These are phyloP conservation scores for Musca domestica DNA, from an alignment of 1,140 invertebrate genomes.

Conservation along the genomic window DNA sequence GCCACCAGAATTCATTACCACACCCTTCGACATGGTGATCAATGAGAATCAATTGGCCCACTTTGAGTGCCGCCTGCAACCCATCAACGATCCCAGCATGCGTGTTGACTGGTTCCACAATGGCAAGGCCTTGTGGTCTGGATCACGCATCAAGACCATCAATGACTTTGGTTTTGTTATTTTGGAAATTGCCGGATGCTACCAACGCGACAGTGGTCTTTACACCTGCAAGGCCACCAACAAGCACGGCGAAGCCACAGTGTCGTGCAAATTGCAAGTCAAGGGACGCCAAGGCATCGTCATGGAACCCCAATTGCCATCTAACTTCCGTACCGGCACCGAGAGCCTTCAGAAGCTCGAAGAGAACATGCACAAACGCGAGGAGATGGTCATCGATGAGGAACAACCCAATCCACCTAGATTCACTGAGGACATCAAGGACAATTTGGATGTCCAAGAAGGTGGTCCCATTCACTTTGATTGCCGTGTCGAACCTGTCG, in stretches of 20 bases:
- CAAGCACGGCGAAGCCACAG: constrained; percentile 83
- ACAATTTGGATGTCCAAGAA: constrained; percentile 80
- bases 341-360: constrained; percentile 88
- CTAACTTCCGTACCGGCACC: constrained; percentile 80
- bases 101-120: constrained; percentile 96
- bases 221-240: constrained; percentile 92
- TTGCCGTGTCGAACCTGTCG: constrained; percentile 82
- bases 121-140: constrained; percentile 82
- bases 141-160: constrained; percentile 86
- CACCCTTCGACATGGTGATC: constrained; percentile 79
- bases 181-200: constrained; percentile 84
- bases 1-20: constrained; percentile 89
- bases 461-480: constrained; percentile 88
- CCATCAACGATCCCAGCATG: constrained; percentile 90
- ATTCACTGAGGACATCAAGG: constrained; percentile 82
- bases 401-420: constrained; percentile 81
- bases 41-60: constrained; percentile 87
- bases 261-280: constrained; percentile 81
- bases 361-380: constrained; percentile 82
- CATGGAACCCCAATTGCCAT: constrained; percentile 85
- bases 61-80: constrained; percentile 86
- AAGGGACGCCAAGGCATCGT: constrained; percentile 83
- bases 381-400: constrained; percentile 78
- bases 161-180: constrained; percentile 94
- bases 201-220: constrained; percentile 81